Evolutionary conservation across 2,113 vertebrate genomes (phyloP), one percentile per base, ranked within the genome.

Genomic region (Amazona vittata): DNA sequence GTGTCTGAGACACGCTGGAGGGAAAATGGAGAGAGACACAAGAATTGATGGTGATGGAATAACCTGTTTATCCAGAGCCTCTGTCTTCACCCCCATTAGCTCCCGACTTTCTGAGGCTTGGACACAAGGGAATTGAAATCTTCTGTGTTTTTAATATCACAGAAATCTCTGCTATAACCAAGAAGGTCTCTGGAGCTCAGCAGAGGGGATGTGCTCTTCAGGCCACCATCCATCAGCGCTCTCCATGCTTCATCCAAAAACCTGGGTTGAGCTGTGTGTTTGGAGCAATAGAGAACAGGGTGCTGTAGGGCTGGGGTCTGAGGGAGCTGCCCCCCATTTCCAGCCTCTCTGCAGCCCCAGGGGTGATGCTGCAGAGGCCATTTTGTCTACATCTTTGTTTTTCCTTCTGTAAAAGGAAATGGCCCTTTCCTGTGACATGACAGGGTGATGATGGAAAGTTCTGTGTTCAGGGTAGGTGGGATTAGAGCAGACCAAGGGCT

Each of bases 11-110:
- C n/a, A 8, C 0, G 1, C 89, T 64, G 86, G 6, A 69, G 78
- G 87, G 89, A 85, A 74, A 26, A 52, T 21, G 12, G 87, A 82
- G 82, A 91, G 70, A 94, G 71, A 59, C 71, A 46, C 67, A 9
- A 1, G 53, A 57, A 73, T 52, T 85, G 93, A 53, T 88, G 90
- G 59, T 88, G 93, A 83, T 2, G 3, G 82, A 71, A 70, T 86
- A 86, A 77, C 79, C 71, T 92, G 75, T 89, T 85, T 77, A 74
- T 77, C 82, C 75, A 46, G 78, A 86, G 88, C 76, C 73, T 86
- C 78, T 80, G 35, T 83, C 88, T 83, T 95, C 79, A 90, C 76
- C 83, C 67, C 88, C 73, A 12, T 80, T 81, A 94, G 92, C 68
- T 74, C 11, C 21, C 0, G 1, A 41, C 28, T 86, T 89, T 68